phyloP scores from a whole-genome alignment of 2,797 vertebrate species.

The Adelosebastes latens region DNA sequence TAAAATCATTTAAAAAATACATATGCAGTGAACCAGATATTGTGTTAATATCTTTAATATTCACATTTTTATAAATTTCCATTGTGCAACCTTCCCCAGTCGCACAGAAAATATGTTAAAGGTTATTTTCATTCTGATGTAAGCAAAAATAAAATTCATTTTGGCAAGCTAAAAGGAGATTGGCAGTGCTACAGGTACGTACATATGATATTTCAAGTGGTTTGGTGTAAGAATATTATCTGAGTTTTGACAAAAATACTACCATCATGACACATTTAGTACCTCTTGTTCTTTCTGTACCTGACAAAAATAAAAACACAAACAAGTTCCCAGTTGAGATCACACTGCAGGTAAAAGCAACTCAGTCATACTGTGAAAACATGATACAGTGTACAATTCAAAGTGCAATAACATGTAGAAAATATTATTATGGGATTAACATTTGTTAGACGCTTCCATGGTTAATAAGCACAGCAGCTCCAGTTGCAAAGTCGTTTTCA shows the following conservation, averaged over 20 bases:
- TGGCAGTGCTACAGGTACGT: constrained; percentile 90
- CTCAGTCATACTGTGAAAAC: constrained; percentile 71
- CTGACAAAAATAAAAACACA: constrained; percentile 46
- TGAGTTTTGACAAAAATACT: constrained; percentile 84
- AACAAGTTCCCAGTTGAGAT: constrained; percentile 59
- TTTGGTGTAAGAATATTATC: constrained; percentile 86
- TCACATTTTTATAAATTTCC: constrained; percentile 78
- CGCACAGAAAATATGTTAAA: constrained; percentile 79
- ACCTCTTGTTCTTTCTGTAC: constrained; percentile 66
- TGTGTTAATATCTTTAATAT: constrained; percentile 86
- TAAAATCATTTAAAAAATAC: constrained; percentile 20
- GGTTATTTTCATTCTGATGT: constrained; percentile 68
- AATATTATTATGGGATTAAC: constrained; percentile 79
- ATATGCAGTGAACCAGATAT: constrained; percentile 38
- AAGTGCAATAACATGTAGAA: constrained; percentile 88
- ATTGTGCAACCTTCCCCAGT: constrained; percentile 62
- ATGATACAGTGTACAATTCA: constrained; percentile 85
- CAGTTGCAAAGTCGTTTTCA: constrained; percentile 47
- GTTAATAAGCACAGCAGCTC: constrained; percentile 68
- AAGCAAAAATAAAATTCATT: constrained; percentile 92
- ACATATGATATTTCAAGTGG: constrained; percentile 85
- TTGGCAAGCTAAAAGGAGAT: constrained; percentile 91
- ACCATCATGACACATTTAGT: constrained; percentile 75
- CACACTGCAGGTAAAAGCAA: constrained; percentile 74
- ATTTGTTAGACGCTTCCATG: constrained; percentile 70